Base-by-base conservation (phyloP, 2,888 invertebrate genomes). In the Drosophila aldrichi region DNA sequence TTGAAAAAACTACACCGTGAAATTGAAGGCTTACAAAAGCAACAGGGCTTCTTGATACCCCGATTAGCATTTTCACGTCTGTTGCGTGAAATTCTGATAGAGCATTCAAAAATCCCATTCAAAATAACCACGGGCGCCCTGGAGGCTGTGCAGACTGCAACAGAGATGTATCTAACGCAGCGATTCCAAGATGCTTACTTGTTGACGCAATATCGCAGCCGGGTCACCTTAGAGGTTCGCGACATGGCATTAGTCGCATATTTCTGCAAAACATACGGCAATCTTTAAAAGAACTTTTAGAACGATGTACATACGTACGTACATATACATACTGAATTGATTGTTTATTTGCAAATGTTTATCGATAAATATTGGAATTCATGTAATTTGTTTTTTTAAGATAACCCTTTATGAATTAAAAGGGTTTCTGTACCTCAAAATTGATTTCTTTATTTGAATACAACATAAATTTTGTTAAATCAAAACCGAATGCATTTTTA, bases 161-260 rank as follows among this genome's bases (percentile, higher is more conserved):
- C 92, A 0, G 94, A 94, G 86, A 91, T 93, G 71, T 94, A 94
- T 71, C 12, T 94, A 4, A 92, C 92, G 0, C 93, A 93, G 73
- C 91, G 94, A 18, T 93, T 94, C 43, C 92, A 94, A 67, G 94
- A 94, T 79, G 89, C 93, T 1, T 85, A 93, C 44, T 65, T 93
- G 54, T 89, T 94, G 14, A 90, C 94, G 0, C 56, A 90, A 3
- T 94, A 94, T 76, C 93, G 94, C 0, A 92, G 92, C 20, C 90
- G 94, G 3, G 91, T 94, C 0, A 94, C 94, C 0, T 70, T 94
- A 1, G 91, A 90, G 79, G 90, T 91, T 7, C 89, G 88, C n/a
- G 94, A 94, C 78, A 91, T 94, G 87, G 83, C 92, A 32, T 75
- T 94, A 22, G 91, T 93, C 8, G 61, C 65, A 16, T 78, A 70